Evolutionary conservation across 2,888 invertebrate species (phyloP).

Genomic region (Tenthredo notha): DNA sequence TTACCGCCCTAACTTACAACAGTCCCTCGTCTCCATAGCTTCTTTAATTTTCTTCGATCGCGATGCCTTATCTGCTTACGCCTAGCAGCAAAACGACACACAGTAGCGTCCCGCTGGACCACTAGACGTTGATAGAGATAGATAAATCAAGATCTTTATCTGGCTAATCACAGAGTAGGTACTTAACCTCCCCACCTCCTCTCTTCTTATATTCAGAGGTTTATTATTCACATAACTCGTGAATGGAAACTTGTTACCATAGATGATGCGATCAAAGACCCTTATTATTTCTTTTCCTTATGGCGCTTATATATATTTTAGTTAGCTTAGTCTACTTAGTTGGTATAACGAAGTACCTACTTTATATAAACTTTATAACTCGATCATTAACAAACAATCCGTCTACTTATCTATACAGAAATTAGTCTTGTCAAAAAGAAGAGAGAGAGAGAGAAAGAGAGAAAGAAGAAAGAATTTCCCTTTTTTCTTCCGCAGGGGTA

Average conservation of each 20-base stretch:
- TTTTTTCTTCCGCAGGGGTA: not conserved
- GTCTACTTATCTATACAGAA: not conserved
- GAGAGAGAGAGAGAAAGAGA: slow-evolving; percentile 41
- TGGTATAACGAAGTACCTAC: not conserved
- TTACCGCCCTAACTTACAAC: not conserved
- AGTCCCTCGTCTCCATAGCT: not conserved
- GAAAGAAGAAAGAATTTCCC: slow-evolving; percentile 55
- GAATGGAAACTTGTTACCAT: not conserved
- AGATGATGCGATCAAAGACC: not conserved
- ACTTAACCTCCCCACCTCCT: slow-evolving; percentile 22
- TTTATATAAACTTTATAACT: not conserved
- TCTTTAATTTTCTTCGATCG: slow-evolving; percentile 33
- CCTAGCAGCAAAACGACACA: slow-evolving; percentile 25
- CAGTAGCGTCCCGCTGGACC: slow-evolving; percentile 54
- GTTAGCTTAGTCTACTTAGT: not conserved
- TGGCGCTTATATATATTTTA: not conserved
- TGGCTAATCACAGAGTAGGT: slow-evolving; percentile 64
- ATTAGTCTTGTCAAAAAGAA: not conserved
- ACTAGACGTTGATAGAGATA: slow-evolving; percentile 56
- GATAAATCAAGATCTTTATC: slow-evolving; percentile 71
- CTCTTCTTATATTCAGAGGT: not conserved
- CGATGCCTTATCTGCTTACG: slow-evolving; percentile 10
- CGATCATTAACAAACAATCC: slow-evolving; percentile 2
- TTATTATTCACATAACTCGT: not conserved
- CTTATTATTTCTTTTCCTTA: not conserved